Conservation (phyloP, 2,797 vertebrate species). For the Scyliorhinus canicula region DNA sequence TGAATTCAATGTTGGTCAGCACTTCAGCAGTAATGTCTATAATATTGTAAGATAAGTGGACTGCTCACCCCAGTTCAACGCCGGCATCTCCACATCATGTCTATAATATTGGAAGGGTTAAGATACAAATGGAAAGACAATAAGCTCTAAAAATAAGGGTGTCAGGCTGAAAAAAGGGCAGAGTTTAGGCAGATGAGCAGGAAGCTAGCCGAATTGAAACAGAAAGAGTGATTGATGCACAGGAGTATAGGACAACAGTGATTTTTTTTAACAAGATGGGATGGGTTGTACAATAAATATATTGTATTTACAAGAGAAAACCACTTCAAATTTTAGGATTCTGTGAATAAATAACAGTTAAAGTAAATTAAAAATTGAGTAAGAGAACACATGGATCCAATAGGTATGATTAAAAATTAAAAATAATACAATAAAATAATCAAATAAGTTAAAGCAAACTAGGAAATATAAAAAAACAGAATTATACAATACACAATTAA, state of each 20-base stretch:
- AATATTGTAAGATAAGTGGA: no score
- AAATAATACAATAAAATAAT: background rate
- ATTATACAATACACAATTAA: background rate
- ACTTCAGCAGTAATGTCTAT: background rate
- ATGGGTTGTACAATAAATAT: no score
- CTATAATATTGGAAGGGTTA: background rate
- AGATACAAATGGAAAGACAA: background rate
- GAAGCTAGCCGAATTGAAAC: background rate
- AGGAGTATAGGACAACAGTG: background rate
- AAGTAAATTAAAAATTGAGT: background rate
- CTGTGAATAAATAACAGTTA: background rate
- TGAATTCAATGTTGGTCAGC: background rate
- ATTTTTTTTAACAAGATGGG: background rate
- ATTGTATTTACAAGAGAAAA: background rate
- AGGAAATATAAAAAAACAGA: background rate
- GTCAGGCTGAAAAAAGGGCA: background rate
- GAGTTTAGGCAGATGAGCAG: background rate
- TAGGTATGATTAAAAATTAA: background rate
- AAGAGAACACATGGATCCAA: background rate
- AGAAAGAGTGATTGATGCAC: background rate
- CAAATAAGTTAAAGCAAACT: background rate
- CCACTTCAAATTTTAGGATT: background rate
- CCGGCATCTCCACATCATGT: no score
- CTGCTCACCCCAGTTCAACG: no score
- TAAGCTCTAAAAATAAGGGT: background rate